phyloP scores from a whole-genome alignment of 2,113 vertebrate genomes.

The Ptilorrhoa leucosticta region DNA sequence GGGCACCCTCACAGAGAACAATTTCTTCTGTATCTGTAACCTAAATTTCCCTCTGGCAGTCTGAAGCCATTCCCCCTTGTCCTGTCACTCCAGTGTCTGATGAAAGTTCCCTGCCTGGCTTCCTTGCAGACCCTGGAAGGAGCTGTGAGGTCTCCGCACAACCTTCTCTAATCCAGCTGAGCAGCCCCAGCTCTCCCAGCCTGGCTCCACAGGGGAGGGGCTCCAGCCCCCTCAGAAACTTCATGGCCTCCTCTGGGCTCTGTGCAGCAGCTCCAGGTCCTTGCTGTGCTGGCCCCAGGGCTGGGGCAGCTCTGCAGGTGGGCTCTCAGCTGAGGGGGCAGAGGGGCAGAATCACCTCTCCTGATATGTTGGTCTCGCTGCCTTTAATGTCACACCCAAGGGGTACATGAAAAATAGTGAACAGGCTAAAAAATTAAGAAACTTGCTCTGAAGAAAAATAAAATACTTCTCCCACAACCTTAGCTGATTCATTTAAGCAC shows the following conservation, averaged over 20 bases:
- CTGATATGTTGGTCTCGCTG: fast-evolving
- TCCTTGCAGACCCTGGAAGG: not conserved
- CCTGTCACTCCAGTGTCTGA: not conserved
- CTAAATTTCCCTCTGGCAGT: not conserved
- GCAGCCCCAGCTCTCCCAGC: not conserved
- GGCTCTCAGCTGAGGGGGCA: not conserved
- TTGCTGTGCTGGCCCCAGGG: not conserved
- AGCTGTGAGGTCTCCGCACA: not conserved
- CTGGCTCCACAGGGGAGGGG: not conserved
- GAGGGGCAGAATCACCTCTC: not conserved
- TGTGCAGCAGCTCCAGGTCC: not conserved
- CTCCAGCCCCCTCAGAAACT: not conserved
- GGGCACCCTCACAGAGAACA: not conserved
- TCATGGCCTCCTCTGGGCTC: not conserved
- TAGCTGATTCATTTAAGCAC: not conserved
- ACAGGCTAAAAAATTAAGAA: not conserved
- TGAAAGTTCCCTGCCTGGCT: not conserved
- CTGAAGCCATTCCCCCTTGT: not conserved
- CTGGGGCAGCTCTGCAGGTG: not conserved
- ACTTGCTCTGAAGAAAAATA: not conserved
- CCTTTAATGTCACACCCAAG: not conserved
- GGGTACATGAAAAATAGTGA: not conserved
- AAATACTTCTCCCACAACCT: not conserved
- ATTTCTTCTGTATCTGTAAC: not conserved
- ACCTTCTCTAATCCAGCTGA: not conserved